These are phyloP conservation scores for Eilema depressum DNA, from an alignment of 2,888 invertebrate species.

Conservation along the genomic window DNA sequence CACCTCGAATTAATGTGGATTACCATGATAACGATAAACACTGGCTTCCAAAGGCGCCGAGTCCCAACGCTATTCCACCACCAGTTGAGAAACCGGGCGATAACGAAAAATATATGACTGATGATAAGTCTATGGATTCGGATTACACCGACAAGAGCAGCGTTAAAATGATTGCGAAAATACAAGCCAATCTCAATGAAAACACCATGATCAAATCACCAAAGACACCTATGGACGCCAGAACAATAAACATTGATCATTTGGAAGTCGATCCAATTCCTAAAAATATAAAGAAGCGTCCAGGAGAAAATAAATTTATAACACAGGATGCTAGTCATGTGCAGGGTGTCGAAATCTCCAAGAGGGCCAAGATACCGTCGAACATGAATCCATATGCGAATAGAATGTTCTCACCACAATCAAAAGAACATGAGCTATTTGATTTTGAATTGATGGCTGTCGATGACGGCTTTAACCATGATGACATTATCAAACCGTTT, in stretches of 20 bases:
- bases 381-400: constrained; percentile 79
- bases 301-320: constrained; percentile 75
- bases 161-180: constrained; percentile 82
- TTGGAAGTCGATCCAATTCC: constrained; percentile 71
- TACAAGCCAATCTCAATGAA: constrained; percentile 82
- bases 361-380: constrained; percentile 83
- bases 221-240: constrained; percentile 83
- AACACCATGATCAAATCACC: constrained; percentile 85
- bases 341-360: constrained; percentile 81
- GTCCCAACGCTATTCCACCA: constrained; percentile 75
- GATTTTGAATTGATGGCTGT: constrained; percentile 89
- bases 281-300: constrained; percentile 69
- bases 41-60: constrained; percentile 77
- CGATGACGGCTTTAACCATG: constrained; percentile 89
- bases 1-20: constrained; percentile 60
- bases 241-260: constrained; percentile 71
- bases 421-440: constrained; percentile 88
- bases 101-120: constrained; percentile 82
- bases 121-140: constrained; percentile 78
- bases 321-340: constrained; percentile 78
- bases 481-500: constrained; percentile 89
- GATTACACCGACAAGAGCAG: constrained; percentile 79
- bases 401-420: constrained; percentile 91
- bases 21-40: constrained; percentile 72
- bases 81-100: constrained; percentile 77